Evolutionary conservation across 2,113 vertebrate genomes (phyloP).

Genomic region (Capra hircus): DNA sequence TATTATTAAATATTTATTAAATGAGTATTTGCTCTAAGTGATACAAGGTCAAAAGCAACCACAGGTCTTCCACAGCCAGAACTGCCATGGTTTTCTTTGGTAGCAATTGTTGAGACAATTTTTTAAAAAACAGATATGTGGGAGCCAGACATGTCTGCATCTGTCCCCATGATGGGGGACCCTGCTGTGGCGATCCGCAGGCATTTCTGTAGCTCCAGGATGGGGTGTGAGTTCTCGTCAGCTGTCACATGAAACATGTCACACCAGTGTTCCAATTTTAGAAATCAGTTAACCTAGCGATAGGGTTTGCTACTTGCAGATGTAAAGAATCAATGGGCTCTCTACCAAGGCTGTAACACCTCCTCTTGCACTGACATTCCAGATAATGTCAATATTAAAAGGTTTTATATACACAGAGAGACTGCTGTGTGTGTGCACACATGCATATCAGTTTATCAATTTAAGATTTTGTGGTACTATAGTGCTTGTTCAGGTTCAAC

Average conservation of each 20-base stretch:
- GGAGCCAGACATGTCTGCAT: background rate
- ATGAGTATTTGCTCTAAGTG: conserved; percentile 55
- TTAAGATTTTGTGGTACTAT: background rate
- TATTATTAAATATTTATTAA: conserved; percentile 76
- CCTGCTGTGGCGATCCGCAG: background rate
- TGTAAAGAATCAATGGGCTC: background rate
- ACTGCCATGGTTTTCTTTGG: background rate
- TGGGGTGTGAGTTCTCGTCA: background rate
- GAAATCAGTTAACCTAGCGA: background rate
- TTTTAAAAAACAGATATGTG: background rate
- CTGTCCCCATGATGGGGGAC: background rate
- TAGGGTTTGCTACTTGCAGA: background rate
- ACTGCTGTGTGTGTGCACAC: background rate
- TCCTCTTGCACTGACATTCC: background rate
- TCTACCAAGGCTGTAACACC: background rate
- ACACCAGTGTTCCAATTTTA: background rate
- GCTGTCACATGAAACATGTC: conserved; percentile 3
- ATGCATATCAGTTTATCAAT: background rate
- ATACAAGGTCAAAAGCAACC: conserved; percentile 56
- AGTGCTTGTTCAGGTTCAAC: background rate
- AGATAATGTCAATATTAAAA: background rate
- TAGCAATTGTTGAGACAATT: background rate
- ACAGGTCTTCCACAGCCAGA: conserved; percentile 40
- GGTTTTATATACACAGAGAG: background rate
- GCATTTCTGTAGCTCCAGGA: background rate